Evolutionary conservation across 1,140 invertebrate species (phyloP), one percentile per base, ranked within the genome.

Genomic region (Meloidogyne chitwoodi): DNA sequence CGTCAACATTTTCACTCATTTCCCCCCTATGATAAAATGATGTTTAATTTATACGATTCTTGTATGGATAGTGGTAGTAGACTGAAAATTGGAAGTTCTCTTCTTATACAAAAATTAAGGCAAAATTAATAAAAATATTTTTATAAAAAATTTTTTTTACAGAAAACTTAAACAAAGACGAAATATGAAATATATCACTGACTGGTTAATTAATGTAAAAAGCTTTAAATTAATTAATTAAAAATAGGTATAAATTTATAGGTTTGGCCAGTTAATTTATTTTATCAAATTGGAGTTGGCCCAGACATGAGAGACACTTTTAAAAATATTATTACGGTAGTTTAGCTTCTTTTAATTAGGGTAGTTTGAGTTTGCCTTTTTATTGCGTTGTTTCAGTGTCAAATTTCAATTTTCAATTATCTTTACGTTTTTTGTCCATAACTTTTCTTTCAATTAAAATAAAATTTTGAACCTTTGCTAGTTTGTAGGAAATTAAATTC

Each of bases 261-360:
- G 31, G 76, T 77, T 0, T 77, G 63, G 61, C 76, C 76, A 24
- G 48, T 77, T 19, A 76, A 44, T 61, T 68, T 77, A 19, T 77
- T 77, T 68, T 77, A 77, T 48, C 27, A 31, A 27, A 69, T 77
- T 41, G 65, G 44, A 26, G 76, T 77, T 27, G 72, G 72, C 0
- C 76, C 76, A 12, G 76, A 77, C 41, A 63, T 76, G 31, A 44
- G 74, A 56, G 34, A 77, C 11, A 77, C 72, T 24, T 64, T 27
- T 64, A 68, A 26, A 62, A 78, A 74, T 61, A 77, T 77, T 67
- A 19, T 77, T 29, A 77, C 38, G 1, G 76, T 77, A 38, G 10
- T 14, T 22, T 34, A 34, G 27, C 44, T n/a, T 16, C 68, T 34
- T 63, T 11, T 29, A 19, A 8, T 65, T 24, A 19, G 34, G 56